Conservation (phyloP, 2,888 invertebrate genomes). For the Criorhina ranunculi region DNA sequence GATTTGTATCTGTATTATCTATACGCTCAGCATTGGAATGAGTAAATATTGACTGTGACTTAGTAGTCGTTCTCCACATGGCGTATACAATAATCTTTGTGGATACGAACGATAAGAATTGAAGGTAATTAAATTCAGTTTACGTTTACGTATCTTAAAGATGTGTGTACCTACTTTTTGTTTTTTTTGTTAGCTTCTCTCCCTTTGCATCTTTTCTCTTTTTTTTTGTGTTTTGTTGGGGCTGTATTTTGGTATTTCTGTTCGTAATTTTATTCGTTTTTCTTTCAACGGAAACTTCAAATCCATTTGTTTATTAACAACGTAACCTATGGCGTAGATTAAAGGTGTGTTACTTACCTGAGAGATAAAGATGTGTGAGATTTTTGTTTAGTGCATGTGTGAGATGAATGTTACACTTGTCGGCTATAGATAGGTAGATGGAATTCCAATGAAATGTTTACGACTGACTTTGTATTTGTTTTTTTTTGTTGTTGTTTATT, state of each 20-base stretch:
- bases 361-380: conserved; percentile 10
- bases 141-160: conserved; percentile 50
- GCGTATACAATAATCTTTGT: conserved; percentile 23
- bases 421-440: conserved; percentile 15
- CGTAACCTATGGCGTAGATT: conserved; percentile 49
- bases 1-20: conserved; percentile 25
- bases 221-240: conserved; percentile 1
- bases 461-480: background rate
- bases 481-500: background rate
- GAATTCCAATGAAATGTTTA: conserved; percentile 22
- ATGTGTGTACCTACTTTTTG: conserved; percentile 4
- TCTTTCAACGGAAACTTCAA: conserved; percentile 55
- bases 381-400: conserved; percentile 1
- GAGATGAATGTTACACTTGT: conserved; percentile 36
- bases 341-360: conserved; percentile 55
- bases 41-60: conserved; percentile 65
- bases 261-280: conserved; percentile 1
- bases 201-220: background rate
- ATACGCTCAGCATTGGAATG: conserved; percentile 37
- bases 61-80: conserved; percentile 37
- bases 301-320: conserved; percentile 65
- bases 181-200: background rate
- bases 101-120: conserved; percentile 52
- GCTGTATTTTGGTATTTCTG: conserved; percentile 19
- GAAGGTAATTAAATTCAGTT: conserved; percentile 65